Conservation (phyloP, 2,797 vertebrate genomes). For the Oceanodroma leucorhoa region DNA sequence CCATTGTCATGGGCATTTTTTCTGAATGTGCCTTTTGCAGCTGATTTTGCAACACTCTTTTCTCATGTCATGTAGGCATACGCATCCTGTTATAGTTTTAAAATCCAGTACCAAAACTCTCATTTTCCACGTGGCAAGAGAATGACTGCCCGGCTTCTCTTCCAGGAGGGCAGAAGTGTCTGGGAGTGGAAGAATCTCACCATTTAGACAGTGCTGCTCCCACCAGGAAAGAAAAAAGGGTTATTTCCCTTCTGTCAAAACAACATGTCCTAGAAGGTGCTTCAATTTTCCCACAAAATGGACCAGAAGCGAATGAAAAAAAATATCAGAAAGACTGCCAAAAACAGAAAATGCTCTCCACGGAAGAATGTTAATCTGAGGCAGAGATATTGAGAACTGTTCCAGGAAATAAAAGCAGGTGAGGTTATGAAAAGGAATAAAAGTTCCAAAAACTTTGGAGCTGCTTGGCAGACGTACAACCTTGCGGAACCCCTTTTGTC, state of each 20-base stretch:
- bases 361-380: not conserved
- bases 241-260: not conserved
- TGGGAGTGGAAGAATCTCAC: not conserved
- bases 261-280: not conserved
- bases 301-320: not conserved
- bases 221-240: not conserved
- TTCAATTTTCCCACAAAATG: conserved; percentile 2
- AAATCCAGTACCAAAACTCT: not conserved
- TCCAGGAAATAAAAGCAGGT: not conserved
- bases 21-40: not conserved
- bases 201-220: not conserved
- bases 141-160: not conserved
- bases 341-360: not conserved
- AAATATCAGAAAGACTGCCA: not conserved
- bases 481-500: not conserved
- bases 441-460: not conserved
- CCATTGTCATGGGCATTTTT: not conserved
- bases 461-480: not conserved
- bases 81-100: not conserved
- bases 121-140: not conserved
- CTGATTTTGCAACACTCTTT: not conserved
- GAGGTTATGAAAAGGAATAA: not conserved
- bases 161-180: not conserved
- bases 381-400: not conserved
- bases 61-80: accelerated